Evolutionary conservation across 1,140 invertebrate genomes (phyloP).

Genomic region (Neuroterus valhalla): DNA sequence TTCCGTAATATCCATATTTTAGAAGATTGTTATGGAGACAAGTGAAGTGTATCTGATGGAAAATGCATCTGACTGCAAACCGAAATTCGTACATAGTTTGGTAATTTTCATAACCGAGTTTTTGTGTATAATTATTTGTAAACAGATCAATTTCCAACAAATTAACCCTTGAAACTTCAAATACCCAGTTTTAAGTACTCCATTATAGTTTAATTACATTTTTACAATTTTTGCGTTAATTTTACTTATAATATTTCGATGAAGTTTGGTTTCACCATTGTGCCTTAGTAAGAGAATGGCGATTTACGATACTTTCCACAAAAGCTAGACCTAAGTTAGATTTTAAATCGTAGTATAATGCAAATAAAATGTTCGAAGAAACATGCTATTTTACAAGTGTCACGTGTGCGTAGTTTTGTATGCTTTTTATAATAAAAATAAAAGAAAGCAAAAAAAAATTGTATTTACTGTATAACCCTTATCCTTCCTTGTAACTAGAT

Average conservation of each 20-base stretch:
- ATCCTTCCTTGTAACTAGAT: not conserved
- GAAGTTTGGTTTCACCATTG: slow-evolving; percentile 52
- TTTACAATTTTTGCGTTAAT: not conserved
- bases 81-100: too few relatives aligned
- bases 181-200: slow-evolving; percentile 11
- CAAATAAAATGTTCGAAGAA: slow-evolving; percentile 51
- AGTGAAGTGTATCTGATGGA: too few relatives aligned
- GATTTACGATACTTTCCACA: slow-evolving; percentile 41
- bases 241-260: slow-evolving; percentile 33
- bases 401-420: slow-evolving; percentile 40
- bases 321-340: slow-evolving; percentile 39
- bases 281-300: slow-evolving; percentile 43
- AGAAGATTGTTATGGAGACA: too few relatives aligned
- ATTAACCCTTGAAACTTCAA: not conserved
- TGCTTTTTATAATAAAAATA: slow-evolving; percentile 42
- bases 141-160: slow-evolving; percentile 34
- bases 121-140: slow-evolving; percentile 30
- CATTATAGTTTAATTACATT: slow-evolving; percentile 33
- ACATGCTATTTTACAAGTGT: slow-evolving; percentile 45
- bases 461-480: slow-evolving; percentile 6
- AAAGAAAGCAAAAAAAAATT: slow-evolving; percentile 26
- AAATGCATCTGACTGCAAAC: too few relatives aligned
- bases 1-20: too few relatives aligned
- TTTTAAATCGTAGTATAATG: slow-evolving; percentile 40
- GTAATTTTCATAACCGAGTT: too few relatives aligned